phyloP scores from a whole-genome alignment of 2,797 vertebrate species.

The Muraenolepis orangiensis region DNA sequence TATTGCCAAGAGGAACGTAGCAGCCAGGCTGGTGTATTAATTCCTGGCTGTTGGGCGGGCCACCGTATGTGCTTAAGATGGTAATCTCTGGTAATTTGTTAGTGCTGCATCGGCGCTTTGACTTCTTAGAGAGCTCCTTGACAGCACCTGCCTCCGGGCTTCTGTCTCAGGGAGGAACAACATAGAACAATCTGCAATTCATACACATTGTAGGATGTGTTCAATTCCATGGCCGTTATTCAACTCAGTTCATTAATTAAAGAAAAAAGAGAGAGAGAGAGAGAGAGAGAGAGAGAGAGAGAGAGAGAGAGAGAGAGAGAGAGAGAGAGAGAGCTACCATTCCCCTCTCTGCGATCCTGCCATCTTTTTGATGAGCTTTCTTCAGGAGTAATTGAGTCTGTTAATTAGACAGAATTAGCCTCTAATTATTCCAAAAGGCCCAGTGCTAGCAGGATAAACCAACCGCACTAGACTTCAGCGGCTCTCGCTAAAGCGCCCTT shows the following conservation, averaged over 20 bases:
- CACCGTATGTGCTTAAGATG: constrained; percentile 73
- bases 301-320: no score
- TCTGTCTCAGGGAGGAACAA: constrained; percentile 56
- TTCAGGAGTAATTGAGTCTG: constrained; percentile 80
- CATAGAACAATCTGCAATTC: constrained; percentile 75
- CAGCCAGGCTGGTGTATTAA: constrained; percentile 73
- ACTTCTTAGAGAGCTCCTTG: constrained; percentile 76
- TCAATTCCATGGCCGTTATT: constrained; percentile 77
- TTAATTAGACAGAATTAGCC: constrained; percentile 83
- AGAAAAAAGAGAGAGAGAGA: no score
- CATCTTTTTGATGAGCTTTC: constrained; percentile 81
- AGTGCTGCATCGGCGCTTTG: constrained; percentile 74
- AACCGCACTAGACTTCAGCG: constrained; percentile 72
- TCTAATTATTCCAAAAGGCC: constrained; percentile 79
- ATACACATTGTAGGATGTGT: constrained; percentile 79
- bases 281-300: no score
- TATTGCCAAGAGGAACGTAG: constrained; percentile 64
- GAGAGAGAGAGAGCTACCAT: no score
- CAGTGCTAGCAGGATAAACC: constrained; percentile 65
- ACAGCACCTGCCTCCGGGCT: constrained; percentile 75
- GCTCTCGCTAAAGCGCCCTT: constrained; percentile 63
- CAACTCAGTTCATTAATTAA: constrained; percentile 82
- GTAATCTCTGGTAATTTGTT: constrained; percentile 75
- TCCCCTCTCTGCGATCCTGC: constrained; percentile 72
- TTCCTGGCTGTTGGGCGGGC: constrained; percentile 72